phyloP scores from a whole-genome alignment of 2,113 vertebrate genomes.

The Ammospiza nelsoni region DNA sequence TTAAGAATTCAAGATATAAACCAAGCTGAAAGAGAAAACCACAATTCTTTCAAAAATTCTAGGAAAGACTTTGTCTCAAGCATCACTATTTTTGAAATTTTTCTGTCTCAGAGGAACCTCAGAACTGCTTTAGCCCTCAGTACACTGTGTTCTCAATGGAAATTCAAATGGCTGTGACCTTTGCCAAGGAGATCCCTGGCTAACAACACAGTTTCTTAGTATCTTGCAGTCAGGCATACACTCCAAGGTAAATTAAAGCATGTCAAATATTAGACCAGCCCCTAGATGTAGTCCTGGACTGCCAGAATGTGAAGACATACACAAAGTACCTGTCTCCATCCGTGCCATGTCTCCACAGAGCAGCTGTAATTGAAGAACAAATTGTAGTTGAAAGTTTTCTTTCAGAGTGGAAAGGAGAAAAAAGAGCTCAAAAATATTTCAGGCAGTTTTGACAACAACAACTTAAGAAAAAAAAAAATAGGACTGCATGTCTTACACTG shows the following conservation, averaged over 20 bases:
- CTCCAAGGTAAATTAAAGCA: neutral
- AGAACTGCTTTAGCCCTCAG: constrained; percentile 4
- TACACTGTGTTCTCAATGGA: constrained; percentile 3
- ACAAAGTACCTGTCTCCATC: neutral
- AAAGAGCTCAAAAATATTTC: neutral
- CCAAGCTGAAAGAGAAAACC: neutral
- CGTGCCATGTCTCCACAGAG: neutral
- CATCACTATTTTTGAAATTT: neutral
- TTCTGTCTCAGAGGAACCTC: neutral
- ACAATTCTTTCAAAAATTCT: neutral
- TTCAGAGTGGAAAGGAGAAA: neutral
- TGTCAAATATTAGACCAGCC: neutral
- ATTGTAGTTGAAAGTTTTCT: neutral
- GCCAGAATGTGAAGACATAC: neutral
- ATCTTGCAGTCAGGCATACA: neutral
- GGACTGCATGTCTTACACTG: neutral
- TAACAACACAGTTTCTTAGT: neutral
- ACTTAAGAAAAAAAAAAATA: too few species aligned
- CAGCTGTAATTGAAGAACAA: neutral
- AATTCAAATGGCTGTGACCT: constrained; percentile 28
- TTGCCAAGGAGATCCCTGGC: constrained; percentile 40
- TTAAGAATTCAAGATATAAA: neutral
- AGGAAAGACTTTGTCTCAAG: neutral
- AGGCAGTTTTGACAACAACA: neutral
- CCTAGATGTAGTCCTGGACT: neutral